Evolutionary conservation across 2,888 invertebrate species (phyloP), one percentile per base, ranked within the genome.

Genomic region (Ecdyonurus torrentis): DNA sequence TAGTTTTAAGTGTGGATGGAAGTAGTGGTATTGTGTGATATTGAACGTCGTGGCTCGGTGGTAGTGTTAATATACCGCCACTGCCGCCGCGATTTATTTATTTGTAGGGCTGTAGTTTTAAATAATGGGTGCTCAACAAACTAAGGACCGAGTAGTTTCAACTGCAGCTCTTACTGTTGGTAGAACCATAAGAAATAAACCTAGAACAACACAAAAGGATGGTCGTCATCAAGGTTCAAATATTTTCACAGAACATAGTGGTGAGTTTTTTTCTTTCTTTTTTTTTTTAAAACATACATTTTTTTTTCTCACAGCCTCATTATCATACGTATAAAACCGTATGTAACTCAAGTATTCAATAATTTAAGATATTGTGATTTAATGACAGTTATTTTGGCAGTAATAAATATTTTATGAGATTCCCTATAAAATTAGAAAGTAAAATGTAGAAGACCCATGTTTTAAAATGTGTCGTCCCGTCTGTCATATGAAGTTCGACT

Each of bases 161-260:
- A 80, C 82, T 74, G 87, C 83, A 71, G 84, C 74, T 67, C 73
- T 70, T 61, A 70, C 71, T 63, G 72, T 74, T 63, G 72, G 74
- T 64, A 69, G 87, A 73, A 84, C 86, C 68, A 81, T 85, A 66
- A 83, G 88, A 72, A 85, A 81, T 74, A 87, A 89, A 78, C 85
- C 85, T 70, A 81, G 86, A 73, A 81, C 82, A 71, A 81, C 83
- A 66, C 37, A 37, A 10, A 89, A 90, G 79, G 91, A 91, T 81
- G 86, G 86, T 74, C 84, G 89, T 75, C 83, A 85, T 71, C 85
- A 88, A 72, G 89, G 90, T 72, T 87, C 91, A 71, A 93, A 93
- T 79, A 91, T 93, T 76, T 94, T 93, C 78, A 92, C 92, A 53
- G 93, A 93, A 79, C 93, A 93, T 76, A 92, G 88, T 78, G 93